Evolutionary conservation across 2,797 vertebrate species (phyloP).

Genomic region (Poecilia velifera): DNA sequence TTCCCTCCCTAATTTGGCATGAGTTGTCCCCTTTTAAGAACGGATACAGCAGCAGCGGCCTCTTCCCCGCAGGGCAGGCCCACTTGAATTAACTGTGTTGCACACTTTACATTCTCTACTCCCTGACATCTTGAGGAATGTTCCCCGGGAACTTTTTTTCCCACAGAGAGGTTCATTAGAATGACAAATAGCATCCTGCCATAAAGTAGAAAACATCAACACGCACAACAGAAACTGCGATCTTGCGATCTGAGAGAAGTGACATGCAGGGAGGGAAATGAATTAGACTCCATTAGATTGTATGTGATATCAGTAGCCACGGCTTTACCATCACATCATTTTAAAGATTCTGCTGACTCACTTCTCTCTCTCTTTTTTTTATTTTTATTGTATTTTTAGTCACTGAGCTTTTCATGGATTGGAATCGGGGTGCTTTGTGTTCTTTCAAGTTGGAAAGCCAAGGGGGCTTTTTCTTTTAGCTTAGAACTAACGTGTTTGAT

Average conservation of each 20-base stretch:
- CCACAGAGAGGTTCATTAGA: constrained; percentile 85
- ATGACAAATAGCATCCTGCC: constrained; percentile 84
- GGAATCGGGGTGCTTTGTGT: constrained; percentile 49
- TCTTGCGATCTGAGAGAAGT: constrained; percentile 79
- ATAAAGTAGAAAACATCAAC: constrained; percentile 84
- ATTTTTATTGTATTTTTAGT: constrained; percentile 27
- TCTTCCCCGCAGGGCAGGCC: constrained; percentile 71
- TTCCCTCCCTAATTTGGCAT: constrained; percentile 68
- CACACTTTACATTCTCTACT: constrained; percentile 77
- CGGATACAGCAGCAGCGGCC: constrained; percentile 66
- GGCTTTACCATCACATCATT: constrained; percentile 60
- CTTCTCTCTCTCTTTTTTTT: constrained; percentile 32
- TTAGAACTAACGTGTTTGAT: constrained; percentile 68
- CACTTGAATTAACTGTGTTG: constrained; percentile 79
- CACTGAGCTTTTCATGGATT: constrained; percentile 39
- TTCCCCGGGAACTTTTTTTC: constrained; percentile 79
- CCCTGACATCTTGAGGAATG: constrained; percentile 84
- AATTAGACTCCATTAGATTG: constrained; percentile 81
- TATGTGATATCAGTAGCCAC: constrained; percentile 75
- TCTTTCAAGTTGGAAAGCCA: constrained; percentile 49
- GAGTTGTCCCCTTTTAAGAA: constrained; percentile 69
- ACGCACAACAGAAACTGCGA: constrained; percentile 79
- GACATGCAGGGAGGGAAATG: constrained; percentile 81
- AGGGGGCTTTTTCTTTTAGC: constrained; percentile 46
- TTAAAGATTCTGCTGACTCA: constrained; percentile 80